A percentile compares a stretch with the other conserved stretches of the same genome.
phyloP scores from a whole-genome alignment of 2,113 vertebrate genomes.

The Psittacus erithacus region DNA sequence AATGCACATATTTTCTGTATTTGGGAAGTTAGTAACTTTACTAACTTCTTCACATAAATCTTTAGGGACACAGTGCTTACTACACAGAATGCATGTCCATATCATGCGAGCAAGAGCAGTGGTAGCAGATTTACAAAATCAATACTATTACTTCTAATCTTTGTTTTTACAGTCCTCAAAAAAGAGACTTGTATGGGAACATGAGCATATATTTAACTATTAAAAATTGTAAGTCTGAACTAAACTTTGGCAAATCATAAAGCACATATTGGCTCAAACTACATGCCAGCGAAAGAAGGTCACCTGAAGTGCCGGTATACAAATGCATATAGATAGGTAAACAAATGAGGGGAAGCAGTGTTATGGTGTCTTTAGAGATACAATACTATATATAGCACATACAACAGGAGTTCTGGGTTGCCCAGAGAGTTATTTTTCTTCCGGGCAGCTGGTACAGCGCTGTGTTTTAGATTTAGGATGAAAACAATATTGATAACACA shows the following conservation, averaged over 20 bases:
- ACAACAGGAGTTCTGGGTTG: background rate
- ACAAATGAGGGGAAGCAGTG: background rate
- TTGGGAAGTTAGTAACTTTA: background rate
- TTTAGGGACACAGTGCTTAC: background rate
- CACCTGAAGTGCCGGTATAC: background rate
- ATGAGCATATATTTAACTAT: background rate
- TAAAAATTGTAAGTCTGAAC: background rate
- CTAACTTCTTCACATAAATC: background rate
- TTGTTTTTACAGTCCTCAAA: background rate
- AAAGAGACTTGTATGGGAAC: background rate
- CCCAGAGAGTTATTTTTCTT: background rate
- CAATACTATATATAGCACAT: background rate
- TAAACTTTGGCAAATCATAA: background rate
- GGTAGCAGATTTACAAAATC: background rate
- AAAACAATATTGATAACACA: background rate
- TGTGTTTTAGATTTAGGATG: background rate
- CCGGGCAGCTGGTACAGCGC: background rate
- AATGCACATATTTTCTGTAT: background rate
- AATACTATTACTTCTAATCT: background rate
- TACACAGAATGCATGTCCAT: background rate
- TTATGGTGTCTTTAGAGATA: background rate
- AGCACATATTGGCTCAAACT: background rate
- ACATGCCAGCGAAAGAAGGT: background rate
- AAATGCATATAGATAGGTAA: background rate
- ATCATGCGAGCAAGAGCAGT: background rate